Base-by-base conservation (phyloP, 2,797 vertebrate genomes). In the Melopsittacus undulatus region DNA sequence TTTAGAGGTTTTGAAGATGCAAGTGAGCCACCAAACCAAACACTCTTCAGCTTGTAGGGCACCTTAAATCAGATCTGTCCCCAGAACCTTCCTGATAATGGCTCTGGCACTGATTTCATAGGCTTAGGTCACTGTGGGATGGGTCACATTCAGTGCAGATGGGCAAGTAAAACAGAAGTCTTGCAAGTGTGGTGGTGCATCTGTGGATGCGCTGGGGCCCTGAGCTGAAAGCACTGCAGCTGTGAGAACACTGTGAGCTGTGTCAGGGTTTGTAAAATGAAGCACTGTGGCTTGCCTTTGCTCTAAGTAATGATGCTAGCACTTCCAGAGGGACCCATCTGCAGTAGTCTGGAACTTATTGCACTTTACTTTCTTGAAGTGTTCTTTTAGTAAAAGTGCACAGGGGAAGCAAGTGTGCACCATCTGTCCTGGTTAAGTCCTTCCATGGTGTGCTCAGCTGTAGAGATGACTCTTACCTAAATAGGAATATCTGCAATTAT, bases 291-390 rank as follows among this genome's bases (percentile, higher is more conserved):
- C 45, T 78, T 79, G 73, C 61, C n/a, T 86, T 36, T 49, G 57
- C 73, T 63, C 27, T 43, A 32, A 78, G 57, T 20, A 46, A 38
- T 63, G 84, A 69, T 83, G 92, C 57, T 77, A 78, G 94, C 13
- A 2, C 48, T 63, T 88, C 80, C 83, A 7, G 9, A 83, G 77
- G 83, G 83, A 90, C 46, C 26, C 83, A 86, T 86, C 87, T 87
- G 90, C 84, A 78, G 36, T 8, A 83, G 49, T 4, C 87, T 11
- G 13, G 45, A 64, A 42, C 0, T 87, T 59, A 45, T 30, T 66
- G 76, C 5, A 2, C 3, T 4, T 69, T 69, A 27, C 73, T 72
- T 72, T 68, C 80, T 79, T 63, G 51, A 90, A 80, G 80, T n/a
- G 56, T 54, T 89, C 70, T 82, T 89, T 69, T 29, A n/a, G 70